These are phyloP conservation scores for Ascidia mentula DNA, from an alignment of 23 tunicate genomes.

Conservation along the genomic window DNA sequence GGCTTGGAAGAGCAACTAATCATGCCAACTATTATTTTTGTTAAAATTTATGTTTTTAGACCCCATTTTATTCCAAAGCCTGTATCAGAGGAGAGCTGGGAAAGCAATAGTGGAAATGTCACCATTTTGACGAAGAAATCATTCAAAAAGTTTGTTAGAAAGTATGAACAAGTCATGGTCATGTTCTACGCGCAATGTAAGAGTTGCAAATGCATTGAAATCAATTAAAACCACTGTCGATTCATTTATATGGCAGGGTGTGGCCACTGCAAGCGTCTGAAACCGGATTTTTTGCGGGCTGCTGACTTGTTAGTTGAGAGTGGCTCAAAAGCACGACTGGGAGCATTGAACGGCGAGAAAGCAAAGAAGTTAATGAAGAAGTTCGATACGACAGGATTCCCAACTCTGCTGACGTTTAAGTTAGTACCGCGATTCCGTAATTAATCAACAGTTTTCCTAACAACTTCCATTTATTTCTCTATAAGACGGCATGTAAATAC, in stretches of 20 bases:
- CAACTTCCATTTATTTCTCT: no score
- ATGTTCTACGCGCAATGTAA: conserved; percentile 84
- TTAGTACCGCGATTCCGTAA: no score
- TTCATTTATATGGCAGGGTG: conserved; percentile 52
- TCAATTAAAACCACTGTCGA: not conserved
- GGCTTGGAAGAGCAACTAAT: no score
- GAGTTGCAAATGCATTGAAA: not conserved
- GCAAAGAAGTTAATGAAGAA: conserved; percentile 35
- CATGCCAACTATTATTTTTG: no score
- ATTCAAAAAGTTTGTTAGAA: conserved; percentile 34
- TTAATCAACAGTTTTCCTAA: no score
- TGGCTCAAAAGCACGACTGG: conserved; percentile 38
- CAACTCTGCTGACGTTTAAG: conserved; percentile 69
- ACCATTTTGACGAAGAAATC: conserved; percentile 33
- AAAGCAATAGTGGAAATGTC: conserved; percentile 32
- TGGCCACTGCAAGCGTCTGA: conserved; percentile 77
- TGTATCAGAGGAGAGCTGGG: conserved; percentile 17
- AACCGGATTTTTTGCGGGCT: conserved; percentile 65
- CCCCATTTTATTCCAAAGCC: conserved; percentile 51
- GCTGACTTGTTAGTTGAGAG: conserved; percentile 43
- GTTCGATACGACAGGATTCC: conserved; percentile 73
- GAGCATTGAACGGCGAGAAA: conserved; percentile 47
- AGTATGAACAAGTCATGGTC: conserved; percentile 55
- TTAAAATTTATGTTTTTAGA: no score
- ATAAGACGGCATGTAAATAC: no score